Percentiles rank a stretch among this genome's conserved stretches.
phyloP scores from a whole-genome alignment of 2,113 vertebrate genomes.

The Catharus minimus region DNA sequence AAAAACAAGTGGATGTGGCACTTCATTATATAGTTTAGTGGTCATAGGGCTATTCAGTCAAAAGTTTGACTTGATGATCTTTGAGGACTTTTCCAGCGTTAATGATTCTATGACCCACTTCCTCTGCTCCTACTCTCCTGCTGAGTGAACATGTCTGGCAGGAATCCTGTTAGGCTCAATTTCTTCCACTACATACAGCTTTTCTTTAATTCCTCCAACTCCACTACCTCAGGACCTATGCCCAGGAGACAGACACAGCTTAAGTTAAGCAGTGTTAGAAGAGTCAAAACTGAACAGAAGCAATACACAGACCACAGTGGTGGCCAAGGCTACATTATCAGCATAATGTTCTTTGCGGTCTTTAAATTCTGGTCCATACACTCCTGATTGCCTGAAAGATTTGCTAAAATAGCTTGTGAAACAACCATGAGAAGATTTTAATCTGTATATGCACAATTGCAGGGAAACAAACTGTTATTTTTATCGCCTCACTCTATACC shows the following conservation, averaged over 20 bases:
- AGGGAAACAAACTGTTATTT: neutral
- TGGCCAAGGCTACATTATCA: neutral
- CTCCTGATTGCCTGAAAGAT: neutral
- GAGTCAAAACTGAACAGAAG: neutral
- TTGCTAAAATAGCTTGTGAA: neutral
- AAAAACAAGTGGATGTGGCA: neutral
- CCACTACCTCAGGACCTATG: neutral
- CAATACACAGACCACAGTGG: neutral
- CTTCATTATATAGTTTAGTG: neutral
- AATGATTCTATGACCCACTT: neutral
- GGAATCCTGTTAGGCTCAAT: neutral
- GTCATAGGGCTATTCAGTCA: neutral
- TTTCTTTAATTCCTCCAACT: neutral
- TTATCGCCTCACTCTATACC: neutral
- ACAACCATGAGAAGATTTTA: neutral
- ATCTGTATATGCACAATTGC: neutral
- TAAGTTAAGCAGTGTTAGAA: neutral
- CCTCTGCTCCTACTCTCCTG: neutral
- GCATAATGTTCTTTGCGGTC: neutral
- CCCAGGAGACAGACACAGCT: neutral
- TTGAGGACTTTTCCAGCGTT: neutral
- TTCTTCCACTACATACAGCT: neutral
- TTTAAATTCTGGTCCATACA: neutral
- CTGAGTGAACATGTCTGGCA: neutral
- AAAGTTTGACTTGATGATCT: neutral